Conservation (phyloP, 2,113 vertebrate genomes). For the Pelecanus crispus region DNA sequence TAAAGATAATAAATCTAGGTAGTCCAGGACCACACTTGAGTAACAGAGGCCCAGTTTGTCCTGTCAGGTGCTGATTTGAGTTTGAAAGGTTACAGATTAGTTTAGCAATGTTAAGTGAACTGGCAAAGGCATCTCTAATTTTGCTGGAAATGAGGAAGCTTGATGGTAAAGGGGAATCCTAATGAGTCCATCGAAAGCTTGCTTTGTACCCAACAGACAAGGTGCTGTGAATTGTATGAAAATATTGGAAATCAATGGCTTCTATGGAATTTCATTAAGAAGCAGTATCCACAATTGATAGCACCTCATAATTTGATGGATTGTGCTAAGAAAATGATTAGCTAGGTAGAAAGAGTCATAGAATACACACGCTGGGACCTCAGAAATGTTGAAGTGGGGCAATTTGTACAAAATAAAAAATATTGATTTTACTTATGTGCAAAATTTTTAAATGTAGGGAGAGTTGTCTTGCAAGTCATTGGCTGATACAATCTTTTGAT, state of each 20-base stretch:
- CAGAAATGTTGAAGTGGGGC: slow-evolving; percentile 87
- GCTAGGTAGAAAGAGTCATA: slow-evolving; percentile 85
- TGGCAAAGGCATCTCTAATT: slow-evolving; percentile 91
- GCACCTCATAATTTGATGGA: slow-evolving; percentile 99
- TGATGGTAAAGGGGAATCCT: slow-evolving; percentile 91
- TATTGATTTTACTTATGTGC: slow-evolving; percentile 91
- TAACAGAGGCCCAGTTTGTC: slow-evolving; percentile 67
- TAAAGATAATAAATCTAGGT: slow-evolving; percentile 70
- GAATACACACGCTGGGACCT: slow-evolving; percentile 77
- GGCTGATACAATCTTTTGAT: slow-evolving; percentile 85
- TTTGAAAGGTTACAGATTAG: slow-evolving; percentile 81
- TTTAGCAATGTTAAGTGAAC: slow-evolving; percentile 86
- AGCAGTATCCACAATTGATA: slow-evolving; percentile 98
- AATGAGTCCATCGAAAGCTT: slow-evolving; percentile 95
- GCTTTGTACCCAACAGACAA: slow-evolving; percentile 93
- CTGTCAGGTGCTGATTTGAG: slow-evolving; percentile 74
- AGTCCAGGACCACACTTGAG: slow-evolving; percentile 59
- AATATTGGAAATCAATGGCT: slow-evolving; percentile 99
- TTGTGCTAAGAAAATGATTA: slow-evolving; percentile 98
- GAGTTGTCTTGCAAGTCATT: slow-evolving; percentile 67
- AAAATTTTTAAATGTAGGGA: slow-evolving; percentile 82
- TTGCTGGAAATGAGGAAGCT: slow-evolving; percentile 90
- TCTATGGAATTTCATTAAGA: slow-evolving; percentile 99
- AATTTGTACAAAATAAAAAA: slow-evolving; percentile 92
- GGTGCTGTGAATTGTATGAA: slow-evolving; percentile 94